Base-by-base conservation (phyloP, 2,888 invertebrate genomes). In the Macrosoma leucophasiata region DNA sequence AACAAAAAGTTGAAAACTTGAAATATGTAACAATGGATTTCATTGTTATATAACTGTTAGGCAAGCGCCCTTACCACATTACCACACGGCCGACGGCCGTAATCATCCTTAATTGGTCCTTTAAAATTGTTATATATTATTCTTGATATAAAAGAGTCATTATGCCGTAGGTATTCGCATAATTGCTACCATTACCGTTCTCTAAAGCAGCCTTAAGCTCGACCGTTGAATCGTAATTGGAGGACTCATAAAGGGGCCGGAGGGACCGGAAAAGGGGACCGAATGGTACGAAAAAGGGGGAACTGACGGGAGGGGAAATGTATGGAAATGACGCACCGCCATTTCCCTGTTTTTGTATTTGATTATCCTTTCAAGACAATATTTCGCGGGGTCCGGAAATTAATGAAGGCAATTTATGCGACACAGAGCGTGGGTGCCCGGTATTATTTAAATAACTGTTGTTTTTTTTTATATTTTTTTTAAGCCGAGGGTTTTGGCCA, bases 291-390 rank as follows among this genome's bases (percentile, higher is more conserved):
- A 69, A 71, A 67, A 60, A 61, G 67, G 70, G 65, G 64, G 48
- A 44, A 39, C n/a, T 45, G 51, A 47, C 55, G 57, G 54, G 52
- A 42, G 55, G 59, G 63, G 55, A 69, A 75, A 78, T 79, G 72
- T 78, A 82, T 82, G 84, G 81, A 84, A 82, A 84, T 84, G 81
- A 82, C 79, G 78, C 77, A 79, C 76, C 77, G 67, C 81, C 78
- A 79, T 81, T 82, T 79, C 77, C 81, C 75, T 72, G 75, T 78
- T 84, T 84, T 82, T 81, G 81, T 84, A 82, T 84, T 82, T 82
- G 82, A 84, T 84, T 82, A 82, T 82, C 81, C 84, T 82, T 84
- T 84, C 82, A 84, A 84, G 84, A 84, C 81, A 84, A 84, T 84
- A 84, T 84, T 84, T 84, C 72, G 78, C 72, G 70, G 71, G 74